Evolutionary conservation across 1,140 invertebrate genomes (phyloP).

Genomic region (Ceratosolen fusciceps): DNA sequence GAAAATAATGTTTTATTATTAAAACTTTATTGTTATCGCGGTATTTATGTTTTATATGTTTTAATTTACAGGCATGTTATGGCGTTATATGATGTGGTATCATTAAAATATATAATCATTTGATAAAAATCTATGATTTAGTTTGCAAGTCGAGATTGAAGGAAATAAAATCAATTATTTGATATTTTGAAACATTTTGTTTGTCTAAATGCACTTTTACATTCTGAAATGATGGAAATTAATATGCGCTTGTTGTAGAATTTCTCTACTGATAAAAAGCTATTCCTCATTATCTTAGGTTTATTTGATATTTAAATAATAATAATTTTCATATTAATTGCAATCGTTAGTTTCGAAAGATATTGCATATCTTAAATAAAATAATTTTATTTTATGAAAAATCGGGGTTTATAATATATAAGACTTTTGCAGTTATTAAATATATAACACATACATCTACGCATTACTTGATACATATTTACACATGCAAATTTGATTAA

Average conservation of each 20-base stretch:
- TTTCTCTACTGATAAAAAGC: neutral
- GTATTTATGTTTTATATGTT: slow-evolving; percentile 65
- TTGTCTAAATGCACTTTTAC: neutral
- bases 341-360: neutral
- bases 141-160: slow-evolving; percentile 22
- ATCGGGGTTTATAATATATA: too few species aligned
- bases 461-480: too few species aligned
- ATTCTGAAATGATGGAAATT: neutral
- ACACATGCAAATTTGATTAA: too few species aligned
- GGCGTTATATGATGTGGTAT: slow-evolving; percentile 52
- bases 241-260: neutral
- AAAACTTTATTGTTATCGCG: slow-evolving; percentile 66
- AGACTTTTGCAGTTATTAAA: too few species aligned
- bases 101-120: neutral
- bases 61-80: slow-evolving; percentile 56
- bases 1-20: slow-evolving; percentile 48
- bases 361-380: too few species aligned
- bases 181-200: neutral
- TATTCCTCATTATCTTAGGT: neutral
- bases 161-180: neutral
- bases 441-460: too few species aligned
- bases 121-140: neutral
- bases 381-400: too few species aligned
- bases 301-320: neutral
- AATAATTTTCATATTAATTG: neutral